Base-by-base conservation (phyloP, 2,888 invertebrate genomes). In the Ectemnius lituratus region DNA sequence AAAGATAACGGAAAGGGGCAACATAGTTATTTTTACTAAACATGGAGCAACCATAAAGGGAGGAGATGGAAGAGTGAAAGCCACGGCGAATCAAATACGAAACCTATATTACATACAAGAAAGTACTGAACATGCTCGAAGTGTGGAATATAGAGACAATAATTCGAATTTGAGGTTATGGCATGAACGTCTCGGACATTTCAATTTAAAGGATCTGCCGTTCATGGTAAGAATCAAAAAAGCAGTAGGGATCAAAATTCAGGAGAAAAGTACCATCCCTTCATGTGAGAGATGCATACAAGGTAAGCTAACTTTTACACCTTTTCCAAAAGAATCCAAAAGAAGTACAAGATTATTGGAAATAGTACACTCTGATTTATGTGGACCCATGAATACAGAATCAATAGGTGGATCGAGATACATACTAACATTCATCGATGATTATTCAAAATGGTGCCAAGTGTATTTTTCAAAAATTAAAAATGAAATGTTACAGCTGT, bases 101-200 rank as follows among this genome's bases (percentile, higher is more conserved):
- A 59, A 73, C 49, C 61, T 69, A n/a, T 69, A 66, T 49, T 69
- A 73, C 46, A 23, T 73, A 27, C 27, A 18, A 27, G 64, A 63
- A 37, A 23, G 18, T 4, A 8, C 20, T 20, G 20, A 20, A 58
- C 6, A 45, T 13, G 65, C 2, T 58, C 45, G 57, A 20, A 16
- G 37, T 57, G 18, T n/a, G 16, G 1, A 37, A 13, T 16, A 27
- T 45, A 4, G 3, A 1, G 14, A 18, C n/a, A 16, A 45, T 0
- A 58, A 18, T 16, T 58, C 37, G 5, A 18, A 62, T 5, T 20
- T 73, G 4, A 64, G 67, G 47, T 27, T 67, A 4, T 75, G 75
- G 67, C 67, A 71, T 37, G 67, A 67, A 47, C 28, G 70, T 4
- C 8, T 71, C 4, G 75, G 70, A 8, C 75, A 75, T 16, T 27